These are phyloP conservation scores for Gymnoscelis rufifasciata DNA, from an alignment of 2,888 invertebrate genomes.

Conservation along the genomic window DNA sequence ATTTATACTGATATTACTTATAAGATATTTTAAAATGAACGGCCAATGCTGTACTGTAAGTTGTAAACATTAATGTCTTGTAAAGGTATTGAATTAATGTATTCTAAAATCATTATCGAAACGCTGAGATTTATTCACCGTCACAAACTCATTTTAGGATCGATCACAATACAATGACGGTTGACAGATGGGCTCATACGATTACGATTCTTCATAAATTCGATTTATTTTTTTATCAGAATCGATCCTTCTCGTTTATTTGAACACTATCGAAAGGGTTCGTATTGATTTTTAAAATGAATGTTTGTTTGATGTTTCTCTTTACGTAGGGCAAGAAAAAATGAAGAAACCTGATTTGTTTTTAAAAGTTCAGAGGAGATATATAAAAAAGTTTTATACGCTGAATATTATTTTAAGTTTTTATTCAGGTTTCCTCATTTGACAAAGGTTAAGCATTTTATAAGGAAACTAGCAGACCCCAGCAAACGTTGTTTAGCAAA, in stretches of 20 bases:
- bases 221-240: constrained; percentile 57
- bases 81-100: too few species aligned
- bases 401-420: too few species aligned
- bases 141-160: constrained; percentile 29
- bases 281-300: constrained; percentile 69
- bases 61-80: too few species aligned
- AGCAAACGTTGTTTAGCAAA: too few species aligned
- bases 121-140: constrained; percentile 21
- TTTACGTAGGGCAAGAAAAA: constrained; percentile 44
- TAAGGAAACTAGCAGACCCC: too few species aligned
- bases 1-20: too few species aligned
- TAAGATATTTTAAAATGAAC: too few species aligned
- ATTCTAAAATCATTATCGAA: constrained; percentile 15
- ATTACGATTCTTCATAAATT: constrained; percentile 47
- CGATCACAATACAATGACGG: constrained; percentile 63
- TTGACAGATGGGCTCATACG: constrained; percentile 69
- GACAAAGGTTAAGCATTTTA: too few species aligned
- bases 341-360: constrained; percentile 14
- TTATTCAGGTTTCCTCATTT: too few species aligned
- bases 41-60: too few species aligned
- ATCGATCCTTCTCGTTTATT: constrained; percentile 55
- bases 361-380: not conserved
- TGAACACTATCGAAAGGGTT: constrained; percentile 68
- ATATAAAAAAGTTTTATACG: not conserved
- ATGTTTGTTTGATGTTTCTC: constrained; percentile 67